These are phyloP conservation scores for Mesorhabditis sp. DNA, from an alignment of 2,888 invertebrate species.

Conservation along the genomic window DNA sequence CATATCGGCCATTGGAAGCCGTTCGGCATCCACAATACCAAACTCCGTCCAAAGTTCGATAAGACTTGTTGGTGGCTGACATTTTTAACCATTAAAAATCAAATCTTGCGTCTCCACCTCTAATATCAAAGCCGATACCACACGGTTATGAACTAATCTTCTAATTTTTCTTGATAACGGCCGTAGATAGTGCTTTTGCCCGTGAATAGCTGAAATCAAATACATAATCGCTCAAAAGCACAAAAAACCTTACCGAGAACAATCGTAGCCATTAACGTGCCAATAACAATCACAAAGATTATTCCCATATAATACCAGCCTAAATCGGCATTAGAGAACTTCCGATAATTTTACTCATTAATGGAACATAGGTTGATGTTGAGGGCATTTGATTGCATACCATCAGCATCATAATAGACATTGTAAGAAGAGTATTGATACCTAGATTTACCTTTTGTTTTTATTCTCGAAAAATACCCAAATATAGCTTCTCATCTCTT, in stretches of 20 bases:
- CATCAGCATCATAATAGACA: slow-evolving; percentile 62
- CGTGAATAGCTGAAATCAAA: slow-evolving; percentile 30
- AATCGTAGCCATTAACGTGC: slow-evolving; percentile 62
- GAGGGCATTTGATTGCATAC: slow-evolving; percentile 62
- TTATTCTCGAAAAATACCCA: not conserved
- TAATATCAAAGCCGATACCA: slow-evolving; percentile 14
- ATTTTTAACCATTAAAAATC: not conserved
- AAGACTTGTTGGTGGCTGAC: slow-evolving; percentile 42
- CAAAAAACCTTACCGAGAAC: slow-evolving; percentile 51
- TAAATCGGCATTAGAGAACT: slow-evolving; percentile 31
- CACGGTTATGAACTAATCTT: slow-evolving; percentile 26
- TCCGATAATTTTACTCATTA: slow-evolving; percentile 59
- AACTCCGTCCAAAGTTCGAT: slow-evolving; percentile 55
- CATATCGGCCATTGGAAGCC: slow-evolving; percentile 31
- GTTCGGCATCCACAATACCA: slow-evolving; percentile 41
- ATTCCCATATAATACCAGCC: slow-evolving; percentile 63
- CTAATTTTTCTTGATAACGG: slow-evolving; percentile 25
- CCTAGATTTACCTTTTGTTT: slow-evolving; percentile 24
- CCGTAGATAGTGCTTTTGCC: slow-evolving; percentile 35
- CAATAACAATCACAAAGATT: slow-evolving; percentile 62
- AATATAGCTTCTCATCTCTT: slow-evolving; percentile 49
- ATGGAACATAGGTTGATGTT: slow-evolving; percentile 62
- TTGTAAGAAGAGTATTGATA: slow-evolving; percentile 56
- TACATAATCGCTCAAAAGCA: not conserved
- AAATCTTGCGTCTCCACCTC: slow-evolving; percentile 10